Conservation (phyloP, 1,140 invertebrate species). For the Coelopa frigida region DNA sequence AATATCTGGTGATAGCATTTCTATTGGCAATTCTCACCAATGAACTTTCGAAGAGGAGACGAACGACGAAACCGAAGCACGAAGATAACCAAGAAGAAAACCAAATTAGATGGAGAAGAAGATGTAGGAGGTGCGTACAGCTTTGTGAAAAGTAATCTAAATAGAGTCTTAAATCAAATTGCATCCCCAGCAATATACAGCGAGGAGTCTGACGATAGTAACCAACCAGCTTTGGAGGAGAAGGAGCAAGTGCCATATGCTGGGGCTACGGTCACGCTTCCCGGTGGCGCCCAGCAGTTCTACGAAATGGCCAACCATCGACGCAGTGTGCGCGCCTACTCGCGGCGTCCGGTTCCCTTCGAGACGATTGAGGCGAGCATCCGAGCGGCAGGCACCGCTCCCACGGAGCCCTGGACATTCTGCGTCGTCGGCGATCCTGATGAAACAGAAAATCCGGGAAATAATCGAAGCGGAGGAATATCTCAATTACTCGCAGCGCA, state of each 20-base stretch:
- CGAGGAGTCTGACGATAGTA: no score
- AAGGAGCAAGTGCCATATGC: constrained; percentile 60
- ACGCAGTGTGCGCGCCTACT: constrained; percentile 68
- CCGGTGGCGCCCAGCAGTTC: constrained; percentile 59
- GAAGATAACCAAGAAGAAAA: constrained; percentile 2
- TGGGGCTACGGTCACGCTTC: constrained; percentile 48
- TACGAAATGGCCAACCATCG: constrained; percentile 63
- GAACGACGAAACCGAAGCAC: no score
- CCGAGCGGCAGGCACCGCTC: constrained; percentile 74
- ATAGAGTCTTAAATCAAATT: no score
- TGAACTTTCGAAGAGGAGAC: no score
- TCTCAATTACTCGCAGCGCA: constrained; percentile 75
- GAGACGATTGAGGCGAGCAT: constrained; percentile 72
- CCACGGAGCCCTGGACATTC: constrained; percentile 89
- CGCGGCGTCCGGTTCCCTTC: constrained; percentile 61
- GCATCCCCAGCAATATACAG: no score
- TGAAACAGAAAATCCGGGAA: constrained; percentile 64
- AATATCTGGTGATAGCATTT: no score
- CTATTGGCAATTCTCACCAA: no score
- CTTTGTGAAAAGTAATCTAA: no score
- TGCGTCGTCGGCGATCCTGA: constrained; percentile 54
- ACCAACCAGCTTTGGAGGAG: constrained; percentile 56
- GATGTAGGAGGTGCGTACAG: constrained; percentile 9
- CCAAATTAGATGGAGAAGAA: constrained; percentile 8
- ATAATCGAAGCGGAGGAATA: constrained; percentile 84